A percentile compares a stretch with the other conserved stretches of the same genome.
Evolutionary conservation across 2,797 vertebrate species (phyloP).

Genomic region (Cossypha dichroa): DNA sequence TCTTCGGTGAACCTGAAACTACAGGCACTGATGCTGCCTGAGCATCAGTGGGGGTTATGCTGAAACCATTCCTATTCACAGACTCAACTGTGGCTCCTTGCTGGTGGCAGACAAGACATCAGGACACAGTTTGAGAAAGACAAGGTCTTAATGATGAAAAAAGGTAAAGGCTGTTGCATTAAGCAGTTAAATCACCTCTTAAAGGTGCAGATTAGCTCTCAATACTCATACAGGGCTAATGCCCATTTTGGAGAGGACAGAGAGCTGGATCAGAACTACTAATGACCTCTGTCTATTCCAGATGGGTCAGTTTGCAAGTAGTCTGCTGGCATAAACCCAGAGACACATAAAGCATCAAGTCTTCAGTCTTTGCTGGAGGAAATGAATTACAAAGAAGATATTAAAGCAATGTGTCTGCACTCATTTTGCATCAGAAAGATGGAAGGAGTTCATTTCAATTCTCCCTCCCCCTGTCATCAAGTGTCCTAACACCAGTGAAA

Average conservation of each 20-base stretch:
- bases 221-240: neutral
- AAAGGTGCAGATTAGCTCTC: neutral
- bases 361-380: conserved; percentile 45
- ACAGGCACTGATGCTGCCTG: neutral
- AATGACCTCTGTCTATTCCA: conserved; percentile 21
- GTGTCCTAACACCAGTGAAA: conserved; percentile 59
- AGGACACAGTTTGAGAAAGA: neutral
- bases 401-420: conserved; percentile 66
- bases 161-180: neutral
- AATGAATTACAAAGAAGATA: conserved; percentile 63
- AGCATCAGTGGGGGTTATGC: neutral
- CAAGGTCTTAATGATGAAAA: neutral
- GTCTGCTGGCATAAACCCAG: conserved; percentile 36
- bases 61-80: neutral
- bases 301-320: conserved; percentile 35
- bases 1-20: neutral
- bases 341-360: conserved; percentile 26
- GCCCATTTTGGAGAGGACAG: neutral
- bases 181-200: neutral
- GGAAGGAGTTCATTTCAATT: conserved; percentile 41
- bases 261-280: conserved; percentile 10
- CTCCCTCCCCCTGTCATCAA: conserved; percentile 59
- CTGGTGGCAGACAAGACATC: neutral
- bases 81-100: neutral
- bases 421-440: conserved; percentile 62